Evolutionary conservation across 2,888 invertebrate species (phyloP), one percentile per base, ranked within the genome.

Genomic region (Elysia crispata): DNA sequence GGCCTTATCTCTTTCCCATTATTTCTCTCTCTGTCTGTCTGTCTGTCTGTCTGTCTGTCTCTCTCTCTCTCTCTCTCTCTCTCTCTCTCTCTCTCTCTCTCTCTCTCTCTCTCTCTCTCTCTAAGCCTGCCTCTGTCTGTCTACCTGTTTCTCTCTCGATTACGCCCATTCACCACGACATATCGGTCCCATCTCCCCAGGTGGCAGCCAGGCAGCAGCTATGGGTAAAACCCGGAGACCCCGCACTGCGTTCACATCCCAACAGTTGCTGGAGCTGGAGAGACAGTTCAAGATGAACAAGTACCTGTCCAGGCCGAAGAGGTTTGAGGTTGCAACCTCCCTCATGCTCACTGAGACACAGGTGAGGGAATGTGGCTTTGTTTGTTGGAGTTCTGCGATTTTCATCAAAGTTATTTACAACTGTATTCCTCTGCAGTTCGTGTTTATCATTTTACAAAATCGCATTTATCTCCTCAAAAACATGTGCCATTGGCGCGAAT

Each of bases 301-400:
- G 93, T 99, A 99, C 94, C 95, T 99, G 67, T 99, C 98, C 50
- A 94, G 99, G 86, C 99, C 99, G 28, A 98, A 99, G 93, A 94
- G 99, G 89, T 99, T 98, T 92, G 99, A 99, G 92, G 98, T 99
- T 74, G 99, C 99, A 67, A 99, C 98, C 80, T 97, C 97, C 77
- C 93, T 99, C 81, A 97, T 98, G 96, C 94, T 99, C 64, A 98
- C 98, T 0, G 99, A 99, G 94, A 99, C 99, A 8, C 98, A 98
- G 95, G 98, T 98, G 85, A 77, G 85, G 20, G 30, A 1, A 6
- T 41, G 3, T 41, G 3, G 41, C 41, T 41, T 41, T 3, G 41
- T 11, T 41, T 6, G 41, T 41, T 41, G 41, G 41, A 6, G 5
- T 41, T 41, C 41, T 41, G 11, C 41, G 3, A 60, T 60, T 60